phyloP scores from a whole-genome alignment of 2,888 invertebrate species.

The Watsonalla cultraria region DNA sequence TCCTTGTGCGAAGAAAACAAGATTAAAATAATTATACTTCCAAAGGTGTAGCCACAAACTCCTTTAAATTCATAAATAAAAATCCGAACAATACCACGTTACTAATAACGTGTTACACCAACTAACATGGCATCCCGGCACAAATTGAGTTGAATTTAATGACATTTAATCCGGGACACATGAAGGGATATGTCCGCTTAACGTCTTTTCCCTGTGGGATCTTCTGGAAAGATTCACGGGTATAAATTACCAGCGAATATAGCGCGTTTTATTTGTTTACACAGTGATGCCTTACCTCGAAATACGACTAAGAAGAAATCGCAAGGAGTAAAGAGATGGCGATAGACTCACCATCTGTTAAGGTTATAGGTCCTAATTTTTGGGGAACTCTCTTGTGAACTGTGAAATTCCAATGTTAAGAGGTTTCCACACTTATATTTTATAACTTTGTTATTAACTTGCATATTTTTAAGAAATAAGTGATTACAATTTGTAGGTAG shows the following conservation, averaged over 20 bases:
- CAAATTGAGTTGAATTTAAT: slow-evolving; percentile 57
- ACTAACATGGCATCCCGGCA: slow-evolving; percentile 32
- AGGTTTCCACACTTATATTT: too few species aligned
- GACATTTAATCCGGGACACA: slow-evolving; percentile 41
- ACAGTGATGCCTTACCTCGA: too few species aligned
- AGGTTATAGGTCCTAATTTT: too few species aligned
- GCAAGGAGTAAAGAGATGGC: too few species aligned
- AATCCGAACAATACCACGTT: slow-evolving; percentile 26
- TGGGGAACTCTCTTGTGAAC: too few species aligned
- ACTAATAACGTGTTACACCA: slow-evolving; percentile 33
- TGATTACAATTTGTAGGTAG: too few species aligned
- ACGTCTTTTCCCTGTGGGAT: slow-evolving; percentile 45
- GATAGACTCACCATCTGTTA: too few species aligned
- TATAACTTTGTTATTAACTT: too few species aligned
- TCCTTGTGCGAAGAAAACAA: too few species aligned
- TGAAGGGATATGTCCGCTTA: slow-evolving; percentile 47
- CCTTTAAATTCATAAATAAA: slow-evolving; percentile 12
- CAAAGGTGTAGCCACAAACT: slow-evolving; percentile 6
- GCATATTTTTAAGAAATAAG: too few species aligned
- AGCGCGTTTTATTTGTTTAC: slow-evolving; percentile 3
- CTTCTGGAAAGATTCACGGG: slow-evolving; percentile 25
- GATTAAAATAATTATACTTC: slow-evolving; percentile 3
- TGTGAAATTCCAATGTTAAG: too few species aligned
- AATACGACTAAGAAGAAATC: too few species aligned
- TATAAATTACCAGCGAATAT: background rate